These are phyloP conservation scores for Coelinius sp. DNA, from an alignment of 2,888 invertebrate genomes.

Conservation along the genomic window DNA sequence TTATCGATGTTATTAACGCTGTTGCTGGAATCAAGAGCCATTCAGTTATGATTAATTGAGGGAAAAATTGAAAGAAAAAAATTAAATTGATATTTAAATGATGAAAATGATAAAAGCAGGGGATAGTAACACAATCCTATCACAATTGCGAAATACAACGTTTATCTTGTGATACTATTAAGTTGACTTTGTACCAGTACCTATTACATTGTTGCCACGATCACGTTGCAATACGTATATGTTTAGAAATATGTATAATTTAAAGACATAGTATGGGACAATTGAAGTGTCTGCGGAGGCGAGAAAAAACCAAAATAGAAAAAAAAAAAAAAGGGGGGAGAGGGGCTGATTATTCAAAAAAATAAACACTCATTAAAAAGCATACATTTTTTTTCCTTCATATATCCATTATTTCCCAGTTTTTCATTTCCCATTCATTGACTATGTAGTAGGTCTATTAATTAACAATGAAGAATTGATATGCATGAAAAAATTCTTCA, in stretches of 20 bases:
- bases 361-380: conserved; percentile 34
- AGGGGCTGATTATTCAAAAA: conserved; percentile 13
- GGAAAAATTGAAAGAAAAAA: too few species aligned
- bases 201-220: conserved; percentile 59
- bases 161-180: conserved; percentile 54
- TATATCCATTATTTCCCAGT: background rate
- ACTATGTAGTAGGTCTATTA: too few species aligned
- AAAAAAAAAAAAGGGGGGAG: conserved; percentile 36
- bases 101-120: conserved; percentile 1
- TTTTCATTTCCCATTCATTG: background rate
- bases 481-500: too few species aligned
- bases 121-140: background rate
- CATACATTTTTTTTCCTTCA: conserved; percentile 15
- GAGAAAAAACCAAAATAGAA: conserved; percentile 34
- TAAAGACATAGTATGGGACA: conserved; percentile 42
- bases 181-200: conserved; percentile 60
- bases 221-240: conserved; percentile 59
- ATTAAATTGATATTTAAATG: conserved; percentile 44
- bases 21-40: too few species aligned
- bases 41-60: too few species aligned
- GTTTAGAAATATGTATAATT: conserved; percentile 60
- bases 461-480: too few species aligned
- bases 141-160: conserved; percentile 39
- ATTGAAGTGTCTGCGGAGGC: background rate
- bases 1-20: too few species aligned